Percentiles rank a stretch among this genome's conserved stretches.
Conservation (phyloP, 2,888 invertebrate species). For the Polydrusus cervinus region DNA sequence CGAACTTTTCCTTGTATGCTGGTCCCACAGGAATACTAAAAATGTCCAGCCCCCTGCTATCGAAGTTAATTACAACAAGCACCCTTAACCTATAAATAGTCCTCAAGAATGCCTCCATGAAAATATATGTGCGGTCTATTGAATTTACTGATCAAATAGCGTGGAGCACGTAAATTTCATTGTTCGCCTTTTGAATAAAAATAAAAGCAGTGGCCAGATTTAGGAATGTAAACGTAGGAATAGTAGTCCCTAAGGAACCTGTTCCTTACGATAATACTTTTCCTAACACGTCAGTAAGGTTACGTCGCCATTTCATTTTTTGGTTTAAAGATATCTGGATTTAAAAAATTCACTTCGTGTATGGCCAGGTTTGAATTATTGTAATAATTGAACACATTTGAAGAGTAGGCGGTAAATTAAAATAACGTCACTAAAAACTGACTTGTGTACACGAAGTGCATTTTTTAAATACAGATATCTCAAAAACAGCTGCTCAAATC, state of each 20-base stretch:
- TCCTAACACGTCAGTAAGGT: too few relatives aligned
- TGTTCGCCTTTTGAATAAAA: constrained; percentile 6
- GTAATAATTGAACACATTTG: too few relatives aligned
- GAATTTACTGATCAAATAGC: constrained; percentile 19
- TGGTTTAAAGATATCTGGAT: too few relatives aligned
- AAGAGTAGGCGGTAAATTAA: too few relatives aligned
- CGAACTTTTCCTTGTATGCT: constrained; percentile 5
- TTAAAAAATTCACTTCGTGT: too few relatives aligned
- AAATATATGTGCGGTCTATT: constrained; percentile 31
- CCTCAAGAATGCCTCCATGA: constrained; percentile 21
- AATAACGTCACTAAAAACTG: too few relatives aligned
- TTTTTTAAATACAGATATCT: too few relatives aligned
- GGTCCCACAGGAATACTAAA: constrained; percentile 12
- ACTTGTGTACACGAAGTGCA: too few relatives aligned
- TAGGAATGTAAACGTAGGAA: background rate
- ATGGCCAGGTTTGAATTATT: too few relatives aligned
- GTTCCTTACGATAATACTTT: background rate
- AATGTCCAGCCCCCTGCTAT: constrained; percentile 21
- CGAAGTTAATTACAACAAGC: constrained; percentile 19
- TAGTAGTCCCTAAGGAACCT: background rate
- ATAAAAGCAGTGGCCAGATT: background rate
- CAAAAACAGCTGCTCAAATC: too few relatives aligned
- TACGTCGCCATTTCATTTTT: too few relatives aligned
- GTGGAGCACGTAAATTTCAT: constrained; percentile 5
- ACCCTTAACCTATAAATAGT: constrained; percentile 28